Evolutionary conservation across 1,140 invertebrate species (phyloP).

Genomic region (Cherax destructor): DNA sequence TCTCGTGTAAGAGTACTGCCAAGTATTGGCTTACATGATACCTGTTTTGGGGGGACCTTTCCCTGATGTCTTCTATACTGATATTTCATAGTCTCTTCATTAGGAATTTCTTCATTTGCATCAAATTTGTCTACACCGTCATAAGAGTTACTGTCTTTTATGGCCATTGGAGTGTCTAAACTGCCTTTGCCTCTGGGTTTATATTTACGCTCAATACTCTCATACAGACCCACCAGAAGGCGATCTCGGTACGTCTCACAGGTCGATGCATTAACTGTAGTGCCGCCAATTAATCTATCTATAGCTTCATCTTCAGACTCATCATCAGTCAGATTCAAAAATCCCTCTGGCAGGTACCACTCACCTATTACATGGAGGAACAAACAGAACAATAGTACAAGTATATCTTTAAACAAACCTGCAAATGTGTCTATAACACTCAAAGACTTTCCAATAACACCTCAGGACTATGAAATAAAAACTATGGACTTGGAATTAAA

Average conservation of each 20-base stretch:
- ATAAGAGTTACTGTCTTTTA: neutral
- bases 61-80: neutral
- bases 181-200: neutral
- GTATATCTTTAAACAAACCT: neutral
- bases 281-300: conserved; percentile 9
- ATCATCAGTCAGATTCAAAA: conserved; percentile 29
- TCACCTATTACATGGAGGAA: conserved; percentile 17
- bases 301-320: conserved; percentile 39
- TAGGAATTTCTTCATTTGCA: no score
- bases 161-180: neutral
- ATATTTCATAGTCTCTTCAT: neutral
- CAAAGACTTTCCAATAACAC: neutral
- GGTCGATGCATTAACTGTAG: conserved; percentile 24
- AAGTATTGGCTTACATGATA: neutral
- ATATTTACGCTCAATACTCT: neutral
- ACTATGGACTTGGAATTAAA: neutral
- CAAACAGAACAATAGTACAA: neutral
- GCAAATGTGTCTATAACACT: neutral
- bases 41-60: neutral
- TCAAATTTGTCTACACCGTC: neutral
- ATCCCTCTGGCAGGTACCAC: conserved; percentile 65
- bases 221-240: neutral
- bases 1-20: neutral
- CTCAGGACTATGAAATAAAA: neutral
- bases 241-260: conserved; percentile 26